These are phyloP conservation scores for Elysia crispata DNA, from an alignment of 2,888 invertebrate species.

Conservation along the genomic window DNA sequence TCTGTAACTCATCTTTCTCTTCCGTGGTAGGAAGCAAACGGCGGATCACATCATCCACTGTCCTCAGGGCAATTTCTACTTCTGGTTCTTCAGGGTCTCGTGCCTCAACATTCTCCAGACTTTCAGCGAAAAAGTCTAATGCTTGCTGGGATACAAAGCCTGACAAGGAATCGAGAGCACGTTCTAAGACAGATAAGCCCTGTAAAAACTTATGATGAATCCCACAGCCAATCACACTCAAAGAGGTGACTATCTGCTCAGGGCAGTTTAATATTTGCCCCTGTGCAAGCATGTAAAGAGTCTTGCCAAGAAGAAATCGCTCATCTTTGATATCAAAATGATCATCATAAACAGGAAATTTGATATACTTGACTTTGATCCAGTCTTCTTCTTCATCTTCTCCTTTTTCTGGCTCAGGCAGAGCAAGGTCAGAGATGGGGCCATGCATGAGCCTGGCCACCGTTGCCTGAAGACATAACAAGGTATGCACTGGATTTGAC, in stretches of 20 bases:
- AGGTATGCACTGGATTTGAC: slow-evolving; percentile 84
- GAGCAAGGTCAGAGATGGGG: slow-evolving; percentile 53
- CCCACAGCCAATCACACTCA: slow-evolving; percentile 83
- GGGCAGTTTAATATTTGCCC: background rate
- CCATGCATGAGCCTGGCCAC: slow-evolving; percentile 81
- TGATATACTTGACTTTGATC: slow-evolving; percentile 87
- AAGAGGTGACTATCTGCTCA: slow-evolving; percentile 65
- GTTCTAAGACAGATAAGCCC: slow-evolving; percentile 67
- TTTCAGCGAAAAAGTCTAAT: slow-evolving; percentile 57
- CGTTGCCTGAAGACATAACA: slow-evolving; percentile 86
- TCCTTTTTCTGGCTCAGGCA: slow-evolving; percentile 48
- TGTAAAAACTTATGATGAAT: slow-evolving; percentile 84
- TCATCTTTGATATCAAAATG: slow-evolving; percentile 91
- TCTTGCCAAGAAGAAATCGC: slow-evolving; percentile 88
- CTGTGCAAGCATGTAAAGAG: slow-evolving; percentile 79
- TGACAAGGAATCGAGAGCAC: slow-evolving; percentile 46
- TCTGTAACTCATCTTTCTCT: slow-evolving; percentile 65
- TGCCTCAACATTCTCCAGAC: slow-evolving; percentile 59
- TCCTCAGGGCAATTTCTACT: slow-evolving; percentile 63
- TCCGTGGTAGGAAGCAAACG: slow-evolving; percentile 60
- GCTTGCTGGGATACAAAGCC: slow-evolving; percentile 55
- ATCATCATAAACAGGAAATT: slow-evolving; percentile 91
- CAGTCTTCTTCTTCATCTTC: slow-evolving; percentile 48
- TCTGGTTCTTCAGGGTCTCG: slow-evolving; percentile 61
- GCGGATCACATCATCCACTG: slow-evolving; percentile 65